Conservation (phyloP, 2,888 invertebrate species). For the Plusia festucae region DNA sequence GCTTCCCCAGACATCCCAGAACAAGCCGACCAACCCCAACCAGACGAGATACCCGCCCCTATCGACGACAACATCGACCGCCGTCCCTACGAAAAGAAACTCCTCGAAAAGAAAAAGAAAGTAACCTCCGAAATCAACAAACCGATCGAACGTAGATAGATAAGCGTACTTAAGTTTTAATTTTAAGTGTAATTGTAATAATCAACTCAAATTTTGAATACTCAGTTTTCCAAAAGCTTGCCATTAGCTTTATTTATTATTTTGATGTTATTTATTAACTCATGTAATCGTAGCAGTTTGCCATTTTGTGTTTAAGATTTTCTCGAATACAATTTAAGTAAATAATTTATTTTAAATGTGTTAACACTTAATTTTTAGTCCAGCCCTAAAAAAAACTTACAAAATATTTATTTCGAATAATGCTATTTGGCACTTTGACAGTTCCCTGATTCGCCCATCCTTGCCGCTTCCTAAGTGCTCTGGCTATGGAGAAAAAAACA, state of each 20-base stretch:
- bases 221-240: conserved; percentile 58
- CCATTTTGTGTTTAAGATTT: conserved; percentile 48
- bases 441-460: no score
- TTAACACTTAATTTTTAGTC: conserved; percentile 14
- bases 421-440: no score
- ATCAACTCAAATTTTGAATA: conserved; percentile 46
- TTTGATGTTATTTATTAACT: conserved; percentile 52
- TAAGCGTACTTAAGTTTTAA: conserved; percentile 44
- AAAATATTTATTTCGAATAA: no score
- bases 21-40: conserved; percentile 70
- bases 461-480: no score
- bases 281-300: conserved; percentile 49
- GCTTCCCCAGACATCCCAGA: conserved; percentile 77
- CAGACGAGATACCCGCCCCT: conserved; percentile 64
- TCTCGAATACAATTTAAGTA: conserved; percentile 44
- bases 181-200: conserved; percentile 43
- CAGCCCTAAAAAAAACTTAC: no score
- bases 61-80: conserved; percentile 69
- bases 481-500: no score
- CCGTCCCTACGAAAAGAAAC: conserved; percentile 79
- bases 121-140: conserved; percentile 69
- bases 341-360: conserved; percentile 55
- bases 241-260: conserved; percentile 59
- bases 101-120: conserved; percentile 81
- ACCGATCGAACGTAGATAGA: conserved; percentile 80